phyloP scores from a whole-genome alignment of 2,888 invertebrate species.

The Lepidocyrtinus sp. region DNA sequence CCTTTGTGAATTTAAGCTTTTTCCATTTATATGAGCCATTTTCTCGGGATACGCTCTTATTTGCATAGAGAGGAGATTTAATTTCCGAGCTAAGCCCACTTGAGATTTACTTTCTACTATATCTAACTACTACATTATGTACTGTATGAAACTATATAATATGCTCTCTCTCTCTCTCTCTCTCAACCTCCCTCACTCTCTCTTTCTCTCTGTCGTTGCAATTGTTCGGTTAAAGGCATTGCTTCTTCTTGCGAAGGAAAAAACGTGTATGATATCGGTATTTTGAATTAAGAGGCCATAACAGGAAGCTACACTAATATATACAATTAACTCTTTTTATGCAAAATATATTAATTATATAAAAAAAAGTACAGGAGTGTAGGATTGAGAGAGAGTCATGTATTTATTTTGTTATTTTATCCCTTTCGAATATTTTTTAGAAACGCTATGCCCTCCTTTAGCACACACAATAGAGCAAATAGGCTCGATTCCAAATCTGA shows the following conservation, averaged over 20 bases:
- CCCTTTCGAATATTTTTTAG: constrained; percentile 58
- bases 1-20: constrained; percentile 54
- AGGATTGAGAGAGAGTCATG: constrained; percentile 26
- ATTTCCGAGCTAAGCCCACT: constrained; percentile 64
- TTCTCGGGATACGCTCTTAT: constrained; percentile 56
- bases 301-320: constrained; percentile 8
- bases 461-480: constrained; percentile 70
- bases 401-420: constrained; percentile 48
- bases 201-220: too few species aligned
- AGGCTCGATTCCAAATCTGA: constrained; percentile 70
- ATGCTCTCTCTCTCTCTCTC: neutral
- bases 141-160: neutral
- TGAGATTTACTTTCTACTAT: constrained; percentile 53
- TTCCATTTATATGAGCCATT: constrained; percentile 50
- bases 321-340: neutral
- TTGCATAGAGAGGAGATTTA: constrained; percentile 65
- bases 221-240: too few species aligned
- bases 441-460: constrained; percentile 68
- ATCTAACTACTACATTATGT: neutral
- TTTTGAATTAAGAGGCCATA: neutral
- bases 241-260: neutral
- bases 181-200: neutral
- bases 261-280: too few species aligned
- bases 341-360: constrained; percentile 3
- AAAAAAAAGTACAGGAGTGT: neutral